Evolutionary conservation across 2,888 invertebrate genomes (phyloP), one percentile per base, ranked within the genome.

Genomic region (Bedellia somnulentella): DNA sequence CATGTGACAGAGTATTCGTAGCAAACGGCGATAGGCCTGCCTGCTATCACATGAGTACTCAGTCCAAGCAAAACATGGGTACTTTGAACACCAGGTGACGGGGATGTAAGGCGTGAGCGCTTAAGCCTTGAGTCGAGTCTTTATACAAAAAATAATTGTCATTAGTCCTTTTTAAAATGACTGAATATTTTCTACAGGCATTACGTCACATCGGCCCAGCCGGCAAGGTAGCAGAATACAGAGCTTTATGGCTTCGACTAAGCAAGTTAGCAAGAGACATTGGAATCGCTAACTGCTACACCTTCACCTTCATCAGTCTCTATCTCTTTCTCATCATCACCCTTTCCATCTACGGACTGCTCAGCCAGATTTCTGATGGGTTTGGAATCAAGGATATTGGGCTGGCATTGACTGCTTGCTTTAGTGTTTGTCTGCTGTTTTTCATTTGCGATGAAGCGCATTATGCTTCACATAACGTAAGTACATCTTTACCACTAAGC

Each of bases 391-490:
- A 86, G 49, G 86, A 87, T 43, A 80, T 87, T 31, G 86, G 86
- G 1, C 48, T 86, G 15, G 81, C 83, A 0, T 63, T 86, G 23
- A 86, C 86, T 1, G 86, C 85, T 1, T 48, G 78, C 6, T 83
- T 82, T 57, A 84, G 83, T 33, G 78, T 83, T 22, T 79, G 78
- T 22, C 46, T 86, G 27, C 55, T 87, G n/a, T 86, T 85, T 52
- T 84, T 85, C 40, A 82, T 86, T 36, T 86, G 86, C 43, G 86
- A 87, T 41, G 83, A 85, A 49, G 86, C 86, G 1, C 86, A 86
- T 47, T 83, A 84, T 43, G 86, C 86, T 3, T 85, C 86, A 1
- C 81, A 84, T 41, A 83, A 85, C 55, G 86, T 84, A 51, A 77
- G 79, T 59, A 25, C 24, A 27, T 29, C 17, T 13, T 15, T 4